Evolutionary conservation across 2,113 vertebrate genomes (phyloP), one percentile per base, ranked within the genome.

Genomic region (Xenotilapia longispinis): DNA sequence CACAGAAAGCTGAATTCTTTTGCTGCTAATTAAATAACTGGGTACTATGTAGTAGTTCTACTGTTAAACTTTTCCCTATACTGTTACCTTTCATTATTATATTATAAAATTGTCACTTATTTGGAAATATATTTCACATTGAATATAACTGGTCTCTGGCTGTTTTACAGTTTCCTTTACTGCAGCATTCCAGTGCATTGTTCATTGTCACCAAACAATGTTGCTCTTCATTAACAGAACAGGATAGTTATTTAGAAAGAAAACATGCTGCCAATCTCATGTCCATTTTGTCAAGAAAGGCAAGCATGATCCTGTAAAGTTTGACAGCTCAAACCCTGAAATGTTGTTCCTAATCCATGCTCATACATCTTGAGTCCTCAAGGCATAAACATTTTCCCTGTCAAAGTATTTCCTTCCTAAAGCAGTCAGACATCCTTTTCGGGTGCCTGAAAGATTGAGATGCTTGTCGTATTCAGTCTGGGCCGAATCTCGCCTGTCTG

Each of bases 391-490:
- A 88, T 91, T 92, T 88, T 81, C 38, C 91, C 89, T 89, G 91
- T 92, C 91, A 91, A 86, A 90, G 81, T 87, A 81, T 86, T 92
- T 91, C 87, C 91, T 94, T 93, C 91, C 84, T 89, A 80, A 90
- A 92, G 80, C 86, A 54, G 88, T 91, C 92, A 84, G 83, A 81
- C 87, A 85, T 88, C 68, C 90, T 91, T 95, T 90, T 63, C 13
- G 13, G 55, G 87, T 14, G 60, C 60, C 85, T 88, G 84, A 88
- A 89, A 92, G 92, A 95, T 92, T 91, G 82, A 95, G 91, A 91
- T 88, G 84, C 86, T 87, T 86, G 88, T 88, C 86, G 63, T 90
- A 81, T 90, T 93, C 85, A 80, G 88, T 91, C 89, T 91, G 86
- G 70, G 79, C 85, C 13, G 60, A 94, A 93, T 93, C 82, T 57